These are phyloP conservation scores for Athene cunicularia DNA, from an alignment of 2,113 vertebrate genomes.

Conservation along the genomic window DNA sequence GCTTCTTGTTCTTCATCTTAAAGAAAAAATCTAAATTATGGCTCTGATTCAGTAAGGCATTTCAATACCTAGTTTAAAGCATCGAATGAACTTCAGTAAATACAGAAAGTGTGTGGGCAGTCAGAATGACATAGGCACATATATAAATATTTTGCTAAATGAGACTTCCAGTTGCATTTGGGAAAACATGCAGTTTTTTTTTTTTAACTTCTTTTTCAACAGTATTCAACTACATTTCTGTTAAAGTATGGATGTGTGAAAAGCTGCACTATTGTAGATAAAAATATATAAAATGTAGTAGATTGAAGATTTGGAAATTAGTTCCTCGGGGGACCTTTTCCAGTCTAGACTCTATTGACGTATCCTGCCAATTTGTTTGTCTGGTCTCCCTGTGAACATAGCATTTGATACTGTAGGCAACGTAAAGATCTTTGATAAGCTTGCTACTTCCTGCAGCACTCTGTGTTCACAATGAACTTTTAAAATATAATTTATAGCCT, in stretches of 20 bases:
- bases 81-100: not conserved
- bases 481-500: not conserved
- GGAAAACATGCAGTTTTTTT: not conserved
- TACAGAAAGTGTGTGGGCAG: not conserved
- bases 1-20: not conserved
- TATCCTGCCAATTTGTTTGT: conserved; percentile 36
- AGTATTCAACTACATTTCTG: not conserved
- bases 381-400: conserved; percentile 21
- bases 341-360: conserved; percentile 10
- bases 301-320: not conserved
- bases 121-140: not conserved
- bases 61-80: not conserved
- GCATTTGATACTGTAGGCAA: conserved; percentile 10
- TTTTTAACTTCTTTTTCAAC: not conserved
- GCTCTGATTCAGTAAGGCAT: not conserved
- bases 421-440: conserved; percentile 17
- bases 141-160: not conserved
- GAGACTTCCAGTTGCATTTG: not conserved
- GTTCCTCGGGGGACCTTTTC: conserved; percentile 6
- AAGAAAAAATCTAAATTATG: not conserved
- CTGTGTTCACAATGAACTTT: not conserved
- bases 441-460: conserved; percentile 30
- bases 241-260: not conserved
- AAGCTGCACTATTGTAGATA: not conserved
- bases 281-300: not conserved